Conservation (phyloP, 2,797 vertebrate species). For the Emydoidea blandingii region DNA sequence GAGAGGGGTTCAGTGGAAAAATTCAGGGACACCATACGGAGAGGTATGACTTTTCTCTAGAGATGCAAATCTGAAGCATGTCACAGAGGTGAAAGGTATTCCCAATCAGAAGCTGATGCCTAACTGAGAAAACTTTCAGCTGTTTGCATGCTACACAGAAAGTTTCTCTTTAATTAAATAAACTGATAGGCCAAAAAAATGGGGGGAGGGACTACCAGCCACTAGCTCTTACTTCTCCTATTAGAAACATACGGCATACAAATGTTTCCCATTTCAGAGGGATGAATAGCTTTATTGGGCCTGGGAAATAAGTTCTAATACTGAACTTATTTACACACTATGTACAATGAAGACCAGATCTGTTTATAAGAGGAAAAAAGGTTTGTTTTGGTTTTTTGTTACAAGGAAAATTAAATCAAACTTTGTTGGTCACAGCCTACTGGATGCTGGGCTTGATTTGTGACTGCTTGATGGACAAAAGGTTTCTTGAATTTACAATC, state of each 20-base stretch:
- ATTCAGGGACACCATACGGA: neutral
- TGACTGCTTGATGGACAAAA: neutral
- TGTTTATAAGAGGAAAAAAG: neutral
- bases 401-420: neutral
- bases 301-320: conserved; percentile 1
- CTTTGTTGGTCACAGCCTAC: neutral
- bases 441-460: neutral
- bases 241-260: neutral
- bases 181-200: accelerated
- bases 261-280: neutral
- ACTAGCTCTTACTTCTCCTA: neutral
- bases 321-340: neutral
- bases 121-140: accelerated
- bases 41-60: neutral
- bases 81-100: neutral
- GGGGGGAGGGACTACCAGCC: neutral
- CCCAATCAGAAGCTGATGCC: neutral
- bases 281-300: neutral
- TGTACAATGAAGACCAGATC: neutral
- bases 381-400: neutral
- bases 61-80: neutral
- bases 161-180: neutral
- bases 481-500: neutral
- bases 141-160: neutral
- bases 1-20: neutral